phyloP scores from a whole-genome alignment of 1,140 invertebrate genomes.

The Drosophila erecta region DNA sequence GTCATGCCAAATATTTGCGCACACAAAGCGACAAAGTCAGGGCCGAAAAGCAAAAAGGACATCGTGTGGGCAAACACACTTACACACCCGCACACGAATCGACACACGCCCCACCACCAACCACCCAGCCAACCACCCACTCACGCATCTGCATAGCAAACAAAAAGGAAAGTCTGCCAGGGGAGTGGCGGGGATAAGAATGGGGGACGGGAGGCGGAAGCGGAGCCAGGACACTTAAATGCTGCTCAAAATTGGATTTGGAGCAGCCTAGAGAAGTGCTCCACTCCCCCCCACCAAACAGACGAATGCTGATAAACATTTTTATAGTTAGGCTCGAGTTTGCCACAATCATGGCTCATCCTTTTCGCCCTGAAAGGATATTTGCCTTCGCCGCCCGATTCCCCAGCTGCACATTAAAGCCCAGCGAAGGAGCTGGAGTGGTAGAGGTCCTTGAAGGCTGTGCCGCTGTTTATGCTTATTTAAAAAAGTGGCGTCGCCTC shows the following conservation, averaged over 20 bases:
- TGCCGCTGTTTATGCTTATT: slow-evolving; percentile 75
- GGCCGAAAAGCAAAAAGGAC: slow-evolving; percentile 46
- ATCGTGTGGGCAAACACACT: slow-evolving; percentile 39
- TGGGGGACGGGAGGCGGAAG: slow-evolving; percentile 39
- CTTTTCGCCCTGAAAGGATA: slow-evolving; percentile 31
- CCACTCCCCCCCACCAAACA: not conserved
- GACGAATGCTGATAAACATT: slow-evolving; percentile 66
- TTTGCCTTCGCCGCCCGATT: slow-evolving; percentile 48
- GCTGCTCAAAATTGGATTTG: slow-evolving; percentile 80
- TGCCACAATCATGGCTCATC: slow-evolving; percentile 77
- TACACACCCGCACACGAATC: slow-evolving; percentile 5
- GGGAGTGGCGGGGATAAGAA: not conserved
- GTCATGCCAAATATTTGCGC: slow-evolving; percentile 69
- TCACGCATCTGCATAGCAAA: slow-evolving; percentile 57
- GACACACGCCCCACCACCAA: not conserved
- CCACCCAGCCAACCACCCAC: not conserved
- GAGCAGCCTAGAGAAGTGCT: slow-evolving; percentile 47
- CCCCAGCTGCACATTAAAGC: slow-evolving; percentile 75
- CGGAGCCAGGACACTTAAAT: slow-evolving; percentile 69
- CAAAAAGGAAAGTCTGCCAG: slow-evolving; percentile 39
- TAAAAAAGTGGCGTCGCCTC: slow-evolving; percentile 75
- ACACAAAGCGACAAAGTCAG: slow-evolving; percentile 55
- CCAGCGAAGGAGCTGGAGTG: not conserved
- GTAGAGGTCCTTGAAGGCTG: slow-evolving; percentile 8
- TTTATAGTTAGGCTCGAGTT: slow-evolving; percentile 69